Evolutionary conservation across 1,140 invertebrate species (phyloP).

Genomic region (Nymphalis io): DNA sequence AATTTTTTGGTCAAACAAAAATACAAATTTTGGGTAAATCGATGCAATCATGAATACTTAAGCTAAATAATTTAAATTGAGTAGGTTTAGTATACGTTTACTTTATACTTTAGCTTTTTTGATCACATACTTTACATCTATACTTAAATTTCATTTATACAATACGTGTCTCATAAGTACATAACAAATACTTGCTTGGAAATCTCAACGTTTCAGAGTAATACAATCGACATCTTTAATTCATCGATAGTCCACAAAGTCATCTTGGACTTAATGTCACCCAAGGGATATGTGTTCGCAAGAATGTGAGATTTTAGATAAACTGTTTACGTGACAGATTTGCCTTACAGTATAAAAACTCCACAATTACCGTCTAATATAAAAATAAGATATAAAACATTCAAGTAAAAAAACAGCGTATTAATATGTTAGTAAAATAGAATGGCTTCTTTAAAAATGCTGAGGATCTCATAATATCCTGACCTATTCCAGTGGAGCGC

Average conservation of each 20-base stretch:
- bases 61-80: too few relatives aligned
- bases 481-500: conserved; percentile 1
- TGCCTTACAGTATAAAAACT: background rate
- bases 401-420: background rate
- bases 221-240: background rate
- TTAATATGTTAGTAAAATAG: background rate
- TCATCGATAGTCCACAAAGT: background rate
- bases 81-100: too few relatives aligned
- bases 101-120: too few relatives aligned
- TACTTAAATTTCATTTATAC: too few relatives aligned
- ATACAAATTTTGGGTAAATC: too few relatives aligned
- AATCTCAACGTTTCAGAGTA: too few relatives aligned
- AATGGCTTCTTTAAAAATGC: conserved; percentile 6
- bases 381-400: background rate
- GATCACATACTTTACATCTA: too few relatives aligned
- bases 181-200: too few relatives aligned
- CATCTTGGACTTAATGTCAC: background rate
- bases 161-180: too few relatives aligned
- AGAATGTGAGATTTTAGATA: background rate
- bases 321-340: background rate
- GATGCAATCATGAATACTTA: too few relatives aligned
- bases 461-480: background rate
- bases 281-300: background rate
- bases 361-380: background rate
- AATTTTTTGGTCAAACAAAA: background rate